Evolutionary conservation across 1,140 invertebrate species (phyloP).

Genomic region (Dendrolimus punctatus): DNA sequence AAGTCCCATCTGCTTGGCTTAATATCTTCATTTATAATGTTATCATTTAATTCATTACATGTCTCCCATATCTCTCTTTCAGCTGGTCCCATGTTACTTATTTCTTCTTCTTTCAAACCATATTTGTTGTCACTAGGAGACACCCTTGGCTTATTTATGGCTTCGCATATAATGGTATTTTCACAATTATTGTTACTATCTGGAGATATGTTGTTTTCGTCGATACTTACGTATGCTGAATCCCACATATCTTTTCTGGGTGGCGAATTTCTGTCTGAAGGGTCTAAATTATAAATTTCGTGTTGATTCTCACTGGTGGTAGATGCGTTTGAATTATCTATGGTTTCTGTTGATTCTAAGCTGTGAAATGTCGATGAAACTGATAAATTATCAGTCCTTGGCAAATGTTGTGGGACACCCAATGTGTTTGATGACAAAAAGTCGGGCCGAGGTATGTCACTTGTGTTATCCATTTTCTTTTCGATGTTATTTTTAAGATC

Average conservation of each 20-base stretch:
- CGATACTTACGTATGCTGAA: constrained; percentile 70
- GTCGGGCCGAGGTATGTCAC: not conserved
- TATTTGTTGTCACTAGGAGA: constrained; percentile 30
- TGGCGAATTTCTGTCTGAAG: constrained; percentile 16
- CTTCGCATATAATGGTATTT: constrained; percentile 23
- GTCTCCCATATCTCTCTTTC: constrained; percentile 59
- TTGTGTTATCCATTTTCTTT: not conserved
- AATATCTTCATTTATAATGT: constrained; percentile 22
- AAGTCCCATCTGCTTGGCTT: constrained; percentile 34
- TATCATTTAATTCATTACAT: constrained; percentile 30
- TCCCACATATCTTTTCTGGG: constrained; percentile 66
- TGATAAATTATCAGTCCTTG: constrained; percentile 4
- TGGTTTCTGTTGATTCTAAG: constrained; percentile 17
- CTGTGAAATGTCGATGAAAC: constrained; percentile 23
- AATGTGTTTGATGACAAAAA: not conserved
- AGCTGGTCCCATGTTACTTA: constrained; percentile 48
- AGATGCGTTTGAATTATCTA: constrained; percentile 13
- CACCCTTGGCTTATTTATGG: constrained; percentile 37
- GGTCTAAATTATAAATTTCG: not conserved
- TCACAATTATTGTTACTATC: constrained; percentile 49
- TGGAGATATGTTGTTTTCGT: constrained; percentile 56
- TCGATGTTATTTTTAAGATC: too few relatives aligned
- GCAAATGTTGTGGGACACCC: constrained; percentile 4
- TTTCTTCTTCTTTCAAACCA: constrained; percentile 15
- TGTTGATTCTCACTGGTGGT: constrained; percentile 6